Evolutionary conservation across 2,113 vertebrate species (phyloP), one percentile per base, ranked within the genome.

Genomic region (Sigmodon hispidus): DNA sequence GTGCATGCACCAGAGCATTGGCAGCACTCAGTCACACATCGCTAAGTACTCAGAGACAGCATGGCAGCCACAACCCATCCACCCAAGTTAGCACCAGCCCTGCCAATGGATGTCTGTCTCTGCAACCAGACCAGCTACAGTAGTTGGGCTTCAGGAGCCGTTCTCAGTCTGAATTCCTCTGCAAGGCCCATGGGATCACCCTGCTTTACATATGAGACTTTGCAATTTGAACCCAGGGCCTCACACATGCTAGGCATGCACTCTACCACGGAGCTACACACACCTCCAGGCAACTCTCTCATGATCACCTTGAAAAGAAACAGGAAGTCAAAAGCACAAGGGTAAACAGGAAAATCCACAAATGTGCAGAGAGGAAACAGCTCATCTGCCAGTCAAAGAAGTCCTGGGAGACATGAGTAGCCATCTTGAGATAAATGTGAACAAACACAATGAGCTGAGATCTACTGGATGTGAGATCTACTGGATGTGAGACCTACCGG

Each of bases 51-150:
- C 2, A 36, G 43, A 67, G 87, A 61, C 43, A 65, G 63, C 63
- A 19, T 6, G 0, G 6, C 10, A n/a, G 19, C 50, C 17, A 0
- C 0, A 9, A 34, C 76, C 24, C 11, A 5, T 17, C 29, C 17
- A 6, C 21, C 36, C 11, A 43, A 1, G 17, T 80, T 87, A 86
- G 87, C 29, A 84, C 61, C 36, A 0, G 13, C 43, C 0, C n/a
- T 0, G 5, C 10, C 81, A 67, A 89, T 75, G 77, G 77, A 81
- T 70, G 36, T 17, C 81, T 0, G 0, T 43, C 36, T 31, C 65
- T 0, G 0, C n/a, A n/a, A n/a, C n/a, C n/a, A 0, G 15, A 36
- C 57, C 34, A 7, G 65, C 2, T 13, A 9, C 86, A 34, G 13
- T n/a, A 52, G 29, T 24, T 0, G 0, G 29, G 67, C 67, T 45